A percentile compares a stretch with the other conserved stretches of the same genome.
Evolutionary conservation across 2,113 vertebrate species (phyloP).

Genomic region (Chelonoidis abingdonii): DNA sequence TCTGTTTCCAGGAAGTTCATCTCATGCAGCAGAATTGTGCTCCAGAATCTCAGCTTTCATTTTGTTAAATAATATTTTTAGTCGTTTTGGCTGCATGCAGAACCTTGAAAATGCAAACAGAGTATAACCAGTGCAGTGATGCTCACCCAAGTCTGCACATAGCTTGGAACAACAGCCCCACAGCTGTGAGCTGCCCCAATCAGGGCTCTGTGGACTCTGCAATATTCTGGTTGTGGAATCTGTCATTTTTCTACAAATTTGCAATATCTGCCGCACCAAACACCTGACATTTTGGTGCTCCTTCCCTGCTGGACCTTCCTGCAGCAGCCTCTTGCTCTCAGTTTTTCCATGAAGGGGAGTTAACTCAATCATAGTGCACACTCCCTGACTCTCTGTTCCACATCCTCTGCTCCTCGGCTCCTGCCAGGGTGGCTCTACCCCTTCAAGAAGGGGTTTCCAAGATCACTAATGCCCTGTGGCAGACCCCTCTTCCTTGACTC

Average conservation of each 20-base stretch:
- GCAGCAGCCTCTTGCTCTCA: not conserved
- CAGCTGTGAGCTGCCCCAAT: not conserved
- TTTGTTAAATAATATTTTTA: fast-evolving
- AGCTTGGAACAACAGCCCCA: fast-evolving
- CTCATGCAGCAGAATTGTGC: not conserved
- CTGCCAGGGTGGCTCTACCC: too few species aligned
- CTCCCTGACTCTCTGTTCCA: not conserved
- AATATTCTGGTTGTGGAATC: not conserved
- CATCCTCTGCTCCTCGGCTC: too few species aligned
- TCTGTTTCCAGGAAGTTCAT: not conserved
- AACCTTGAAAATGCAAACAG: fast-evolving
- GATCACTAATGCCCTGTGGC: too few species aligned
- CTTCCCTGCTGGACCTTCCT: not conserved
- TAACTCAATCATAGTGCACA: not conserved
- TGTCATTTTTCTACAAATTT: conserved; percentile 11
- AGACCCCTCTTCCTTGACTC: too few species aligned
- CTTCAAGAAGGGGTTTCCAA: too few species aligned
- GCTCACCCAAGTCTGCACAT: not conserved
- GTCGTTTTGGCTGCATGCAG: not conserved
- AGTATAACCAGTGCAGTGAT: not conserved
- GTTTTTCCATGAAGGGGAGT: not conserved
- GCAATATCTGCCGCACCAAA: conserved; percentile 5
- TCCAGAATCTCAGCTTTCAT: not conserved
- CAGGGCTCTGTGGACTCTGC: fast-evolving
- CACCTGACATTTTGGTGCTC: conserved; percentile 20